Evolutionary conservation across 2,113 vertebrate species (phyloP).

Genomic region (Chitala chitala): DNA sequence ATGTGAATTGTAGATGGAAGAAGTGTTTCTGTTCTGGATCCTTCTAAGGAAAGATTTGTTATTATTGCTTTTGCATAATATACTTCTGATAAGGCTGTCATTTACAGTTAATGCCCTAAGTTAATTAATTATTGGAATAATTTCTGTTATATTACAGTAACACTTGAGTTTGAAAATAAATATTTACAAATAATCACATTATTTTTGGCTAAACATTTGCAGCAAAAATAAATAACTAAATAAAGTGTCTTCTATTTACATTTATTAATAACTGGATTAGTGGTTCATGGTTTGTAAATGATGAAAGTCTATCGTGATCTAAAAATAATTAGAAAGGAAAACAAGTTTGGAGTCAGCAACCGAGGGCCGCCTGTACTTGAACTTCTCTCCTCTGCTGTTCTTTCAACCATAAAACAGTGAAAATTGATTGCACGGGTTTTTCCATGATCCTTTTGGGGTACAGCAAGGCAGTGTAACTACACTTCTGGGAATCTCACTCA

Average conservation of each 20-base stretch:
- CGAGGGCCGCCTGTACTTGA: neutral
- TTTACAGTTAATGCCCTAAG: no score
- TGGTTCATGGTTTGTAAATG: no score
- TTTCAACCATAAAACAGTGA: neutral
- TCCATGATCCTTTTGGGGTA: conserved; percentile 27
- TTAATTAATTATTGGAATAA: no score
- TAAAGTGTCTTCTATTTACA: neutral
- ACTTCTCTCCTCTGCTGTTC: neutral
- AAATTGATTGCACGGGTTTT: conserved; percentile 38
- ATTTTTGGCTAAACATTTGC: no score
- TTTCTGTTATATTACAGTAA: no score
- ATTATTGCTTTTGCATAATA: neutral
- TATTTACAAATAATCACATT: neutral
- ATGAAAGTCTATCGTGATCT: no score
- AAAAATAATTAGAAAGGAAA: no score
- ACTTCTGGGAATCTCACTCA: conserved; percentile 1
- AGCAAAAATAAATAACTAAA: no score
- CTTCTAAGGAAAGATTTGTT: neutral
- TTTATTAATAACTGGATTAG: no score
- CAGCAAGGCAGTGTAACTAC: conserved; percentile 25
- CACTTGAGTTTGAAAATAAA: neutral
- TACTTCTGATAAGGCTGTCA: no score
- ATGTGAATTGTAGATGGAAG: conserved; percentile 19
- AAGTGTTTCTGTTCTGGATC: neutral
- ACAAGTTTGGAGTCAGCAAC: neutral